Percentiles rank a stretch among this genome's conserved stretches.
phyloP scores from a whole-genome alignment of 2,113 vertebrate species.

The Mus spicilegus region DNA sequence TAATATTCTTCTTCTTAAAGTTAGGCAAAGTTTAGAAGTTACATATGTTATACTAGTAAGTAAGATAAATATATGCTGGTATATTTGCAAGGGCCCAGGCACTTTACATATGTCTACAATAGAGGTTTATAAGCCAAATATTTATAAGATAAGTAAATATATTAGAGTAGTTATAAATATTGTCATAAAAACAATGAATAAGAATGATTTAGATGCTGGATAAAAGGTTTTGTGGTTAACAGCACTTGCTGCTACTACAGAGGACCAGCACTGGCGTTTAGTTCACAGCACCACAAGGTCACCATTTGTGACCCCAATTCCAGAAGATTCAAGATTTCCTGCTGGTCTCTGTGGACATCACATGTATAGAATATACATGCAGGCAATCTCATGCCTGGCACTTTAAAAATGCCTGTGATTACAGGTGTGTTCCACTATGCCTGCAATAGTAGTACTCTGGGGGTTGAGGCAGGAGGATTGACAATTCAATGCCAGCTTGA shows the following conservation, averaged over 20 bases:
- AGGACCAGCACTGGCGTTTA: background rate
- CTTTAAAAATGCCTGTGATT: background rate
- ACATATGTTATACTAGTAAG: background rate
- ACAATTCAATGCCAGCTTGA: background rate
- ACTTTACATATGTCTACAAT: background rate
- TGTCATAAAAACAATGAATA: background rate
- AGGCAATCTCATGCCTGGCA: background rate
- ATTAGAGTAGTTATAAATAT: slow-evolving; percentile 4
- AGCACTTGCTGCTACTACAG: background rate
- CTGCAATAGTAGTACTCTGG: background rate
- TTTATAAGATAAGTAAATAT: background rate
- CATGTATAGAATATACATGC: background rate
- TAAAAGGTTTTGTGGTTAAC: background rate
- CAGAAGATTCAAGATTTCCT: background rate
- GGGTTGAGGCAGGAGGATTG: background rate
- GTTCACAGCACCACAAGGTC: background rate
- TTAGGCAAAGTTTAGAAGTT: background rate
- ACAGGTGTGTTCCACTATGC: background rate
- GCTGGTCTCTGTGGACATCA: background rate
- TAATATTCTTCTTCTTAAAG: slow-evolving; percentile 24
- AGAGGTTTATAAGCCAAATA: background rate
- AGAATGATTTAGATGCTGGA: background rate
- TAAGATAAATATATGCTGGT: background rate
- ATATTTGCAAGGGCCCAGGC: background rate
- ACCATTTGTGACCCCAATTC: background rate